Evolutionary conservation across 2,113 vertebrate species (phyloP), one percentile per base, ranked within the genome.

Genomic region (Sorex fumeus): DNA sequence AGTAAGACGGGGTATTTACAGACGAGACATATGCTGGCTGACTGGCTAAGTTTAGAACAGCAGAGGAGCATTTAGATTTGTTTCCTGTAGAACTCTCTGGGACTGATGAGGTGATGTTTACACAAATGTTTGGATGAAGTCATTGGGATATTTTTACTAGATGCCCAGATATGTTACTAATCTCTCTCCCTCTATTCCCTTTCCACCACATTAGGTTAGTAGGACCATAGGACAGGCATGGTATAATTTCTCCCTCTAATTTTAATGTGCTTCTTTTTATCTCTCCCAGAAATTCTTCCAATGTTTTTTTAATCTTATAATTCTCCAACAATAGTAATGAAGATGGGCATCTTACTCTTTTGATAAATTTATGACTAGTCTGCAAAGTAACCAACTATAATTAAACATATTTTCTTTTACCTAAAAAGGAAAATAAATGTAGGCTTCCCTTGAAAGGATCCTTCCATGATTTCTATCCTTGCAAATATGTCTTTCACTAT

Each of bases 41-140:
- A 97, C 97, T 93, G 94, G 95, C 98, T 98, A 98, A 98, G 98
- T 98, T 98, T 98, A 98, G 98, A 97, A 97, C 97, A 94, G 97
- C 96, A 96, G 96, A 97, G 96, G 95, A 96, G 97, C 97, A 97
- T 97, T 97, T 97, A 97, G 97, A 98, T 98, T 98, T 97, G 97
- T 98, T 98, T 98, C 98, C 97, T 98, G 97, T 98, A 94, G 97
- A 98, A 97, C 97, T 97, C 98, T 97, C 97, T 97, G 97, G 96
- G 97, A 97, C 97, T 96, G 97, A 97, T 98, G 98, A 98, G 97
- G 96, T 97, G 97, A 97, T 98, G 98, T 98, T 98, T 98, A 98
- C 96, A 98, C 98, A 98, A 98, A 98, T 98, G 97, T 96, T 96
- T 96, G 97, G 96, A 98, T 98, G 98, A 98, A 97, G 97, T 98